Evolutionary conservation across 37 sponge, comb jelly and placozoan genomes (phyloP).

Genomic region (Theonella swinhoei): DNA sequence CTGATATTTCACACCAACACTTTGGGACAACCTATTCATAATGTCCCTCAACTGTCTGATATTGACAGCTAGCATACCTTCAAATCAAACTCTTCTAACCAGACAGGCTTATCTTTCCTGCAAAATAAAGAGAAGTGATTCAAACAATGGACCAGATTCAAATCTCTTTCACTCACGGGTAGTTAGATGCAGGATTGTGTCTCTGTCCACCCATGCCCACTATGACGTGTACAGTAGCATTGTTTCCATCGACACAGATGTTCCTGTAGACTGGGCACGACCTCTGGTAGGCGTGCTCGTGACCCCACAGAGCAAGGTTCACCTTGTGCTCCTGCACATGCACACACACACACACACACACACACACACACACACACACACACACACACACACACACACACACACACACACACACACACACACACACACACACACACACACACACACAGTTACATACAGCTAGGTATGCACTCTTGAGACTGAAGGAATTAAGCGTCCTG

Average conservation of each 20-base stretch:
- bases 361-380: too few relatives aligned
- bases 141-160: too few relatives aligned
- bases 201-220: slow-evolving; percentile 37
- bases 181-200: not conserved
- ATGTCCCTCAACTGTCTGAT: too few relatives aligned
- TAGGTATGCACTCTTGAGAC: not conserved
- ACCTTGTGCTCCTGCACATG: slow-evolving; percentile 31
- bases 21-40: too few relatives aligned
- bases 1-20: too few relatives aligned
- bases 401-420: too few relatives aligned
- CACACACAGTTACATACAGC: not conserved
- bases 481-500: too few relatives aligned
- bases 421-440: not conserved
- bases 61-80: too few relatives aligned
- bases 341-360: too few relatives aligned
- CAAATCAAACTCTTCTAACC: too few relatives aligned
- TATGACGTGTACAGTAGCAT: slow-evolving; percentile 13
- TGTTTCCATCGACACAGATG: not conserved
- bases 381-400: not conserved
- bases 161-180: slow-evolving; percentile 1
- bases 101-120: too few relatives aligned
- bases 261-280: slow-evolving; percentile 51
- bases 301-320: slow-evolving; percentile 69
- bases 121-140: too few relatives aligned
- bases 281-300: slow-evolving; percentile 70